Evolutionary conservation across 2,113 vertebrate species (phyloP).

Genomic region (Todiramphus saurophagus): DNA sequence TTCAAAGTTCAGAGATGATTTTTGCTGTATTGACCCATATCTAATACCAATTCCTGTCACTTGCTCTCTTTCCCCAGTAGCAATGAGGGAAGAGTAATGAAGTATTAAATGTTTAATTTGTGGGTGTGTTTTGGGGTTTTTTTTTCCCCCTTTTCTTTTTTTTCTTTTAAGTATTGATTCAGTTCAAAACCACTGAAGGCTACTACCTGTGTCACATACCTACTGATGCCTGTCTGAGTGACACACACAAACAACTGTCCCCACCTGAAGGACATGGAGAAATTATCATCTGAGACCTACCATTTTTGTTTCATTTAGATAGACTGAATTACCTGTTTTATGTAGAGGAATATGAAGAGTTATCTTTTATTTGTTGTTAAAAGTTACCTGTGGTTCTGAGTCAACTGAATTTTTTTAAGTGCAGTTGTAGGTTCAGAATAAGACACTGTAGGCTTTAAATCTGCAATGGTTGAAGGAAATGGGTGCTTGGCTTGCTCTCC

Average conservation of each 20-base stretch:
- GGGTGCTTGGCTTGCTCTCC: background rate
- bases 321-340: background rate
- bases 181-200: background rate
- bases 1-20: background rate
- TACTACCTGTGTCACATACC: background rate
- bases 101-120: background rate
- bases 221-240: background rate
- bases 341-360: background rate
- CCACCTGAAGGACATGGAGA: background rate
- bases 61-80: background rate
- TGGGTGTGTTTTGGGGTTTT: too few species aligned
- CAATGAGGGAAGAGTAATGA: background rate
- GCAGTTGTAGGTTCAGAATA: background rate
- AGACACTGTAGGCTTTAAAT: background rate
- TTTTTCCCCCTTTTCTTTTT: too few species aligned
- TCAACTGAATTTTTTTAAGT: background rate
- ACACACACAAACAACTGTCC: too few species aligned
- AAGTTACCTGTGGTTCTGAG: background rate
- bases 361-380: background rate
- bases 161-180: background rate
- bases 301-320: background rate
- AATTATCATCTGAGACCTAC: background rate
- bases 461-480: background rate
- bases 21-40: background rate
- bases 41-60: background rate